phyloP scores from a whole-genome alignment of 2,797 vertebrate species.

The Netta rufina region DNA sequence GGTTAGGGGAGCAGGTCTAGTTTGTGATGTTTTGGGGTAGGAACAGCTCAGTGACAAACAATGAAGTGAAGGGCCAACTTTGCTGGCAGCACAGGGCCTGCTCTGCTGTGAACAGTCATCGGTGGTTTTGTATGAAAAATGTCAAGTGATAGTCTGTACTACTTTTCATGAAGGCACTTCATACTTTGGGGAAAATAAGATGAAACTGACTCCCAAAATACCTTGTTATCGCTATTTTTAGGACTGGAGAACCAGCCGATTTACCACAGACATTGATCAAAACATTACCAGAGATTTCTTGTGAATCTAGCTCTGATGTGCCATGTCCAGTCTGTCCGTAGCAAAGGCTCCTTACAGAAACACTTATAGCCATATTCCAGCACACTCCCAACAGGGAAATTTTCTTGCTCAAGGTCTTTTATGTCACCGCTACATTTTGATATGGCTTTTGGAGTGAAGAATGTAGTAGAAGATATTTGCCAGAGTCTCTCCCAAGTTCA shows the following conservation, averaged over 20 bases:
- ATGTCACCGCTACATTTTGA: neutral
- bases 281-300: neutral
- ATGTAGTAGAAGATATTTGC: neutral
- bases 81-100: accelerated
- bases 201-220: neutral
- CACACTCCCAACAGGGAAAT: neutral
- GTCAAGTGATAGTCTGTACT: accelerated
- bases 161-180: neutral
- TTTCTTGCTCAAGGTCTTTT: neutral
- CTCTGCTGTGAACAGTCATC: accelerated
- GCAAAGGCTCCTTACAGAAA: neutral
- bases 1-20: neutral
- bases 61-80: accelerated
- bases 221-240: accelerated
- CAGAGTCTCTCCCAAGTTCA: neutral
- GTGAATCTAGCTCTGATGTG: neutral
- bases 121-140: neutral
- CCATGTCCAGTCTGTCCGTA: neutral
- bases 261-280: accelerated
- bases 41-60: accelerated
- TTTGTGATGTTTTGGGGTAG: too few species aligned
- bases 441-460: neutral
- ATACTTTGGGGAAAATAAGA: neutral
- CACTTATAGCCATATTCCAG: neutral
- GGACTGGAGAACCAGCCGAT: accelerated